Evolutionary conservation across 2,797 vertebrate genomes (phyloP), one percentile per base, ranked within the genome.

Genomic region (Acomys russatus): DNA sequence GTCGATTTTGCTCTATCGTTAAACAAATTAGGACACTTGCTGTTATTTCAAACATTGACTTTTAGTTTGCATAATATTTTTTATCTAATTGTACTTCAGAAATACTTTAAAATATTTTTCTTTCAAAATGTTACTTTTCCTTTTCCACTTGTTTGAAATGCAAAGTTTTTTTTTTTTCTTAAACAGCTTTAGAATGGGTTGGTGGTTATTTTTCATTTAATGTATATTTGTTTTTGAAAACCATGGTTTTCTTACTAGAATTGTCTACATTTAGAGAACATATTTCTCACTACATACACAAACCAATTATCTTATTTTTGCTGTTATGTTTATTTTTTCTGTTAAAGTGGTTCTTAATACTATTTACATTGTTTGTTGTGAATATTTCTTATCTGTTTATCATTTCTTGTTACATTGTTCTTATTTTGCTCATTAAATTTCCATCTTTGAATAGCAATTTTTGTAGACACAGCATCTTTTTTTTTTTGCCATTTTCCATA

Each of bases 1-100:
- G 51, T 89, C 44, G 83, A 91, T 91, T 91, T 92, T 94, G 15
- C 33, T 59, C 44, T 77, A 64, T 94, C 54, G 64, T 90, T 92
- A 96, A 93, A 94, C 35, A 93, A 88, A 92, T 28, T 80, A 83
- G 56, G 63, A 83, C 51, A 94, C 92, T 90, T 92, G 25, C 14
- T 74, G 64, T 86, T 91, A 91, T 63, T 78, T 89, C 64, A 73
- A 63, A 90, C 30, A 54, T 44, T n/a, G 22, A 17, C 44, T 90
- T 94, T 77, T 74, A 59, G 22, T 80, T 96, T 82, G 30, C 61
- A 2, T 78, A 56, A 92, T 38, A 92, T 51, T 20, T 90, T 95
- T 96, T 68, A 59, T 66, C 38, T 79, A 89, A 25, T 9, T 68
- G 9, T 70, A 82, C 77, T 96, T 95, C 44, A 91, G 14, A 92